Evolutionary conservation across 2,888 invertebrate species (phyloP), one percentile per base, ranked within the genome.

Genomic region (Synanthedon andrenaeformis): DNA sequence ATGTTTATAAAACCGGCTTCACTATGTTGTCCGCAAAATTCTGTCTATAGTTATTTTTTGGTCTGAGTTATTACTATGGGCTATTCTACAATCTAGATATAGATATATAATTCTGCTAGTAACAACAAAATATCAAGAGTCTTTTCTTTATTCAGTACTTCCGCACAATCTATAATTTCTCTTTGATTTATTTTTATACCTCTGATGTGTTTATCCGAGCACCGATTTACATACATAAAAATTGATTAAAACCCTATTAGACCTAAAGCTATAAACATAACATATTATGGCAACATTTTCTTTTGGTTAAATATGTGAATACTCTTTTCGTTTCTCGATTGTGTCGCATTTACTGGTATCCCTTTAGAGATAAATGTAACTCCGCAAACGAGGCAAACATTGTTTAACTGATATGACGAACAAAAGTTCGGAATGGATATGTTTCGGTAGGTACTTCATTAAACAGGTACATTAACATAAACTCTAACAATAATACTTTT

Each of bases 261-360:
- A 68, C 67, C 65, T 78, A 74, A 72, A 67, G 59, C 72, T 75
- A 76, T 56, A 51, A 71, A 73, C 65, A 58, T 73, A 72, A 68
- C 62, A 62, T 78, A 76, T 69, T 82, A 83, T 83, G 82, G 82
- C 82, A 82, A 79, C 82, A 69, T 66, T 75, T 69, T 74, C 63
- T 76, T 81, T 84, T 81, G 80, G 79, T 82, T 78, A 73, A 62
- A 67, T 56, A 74, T 66, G 69, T 66, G 61, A 67, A 67, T 63
- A 64, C 61, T 59, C 61, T 61, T 56, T 57, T 53, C 5, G 51
- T 53, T 54, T 53, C 41, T 51, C 41, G 49, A 48, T 45, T 52
- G 55, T 54, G 54, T 51, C 53, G 51, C 48, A 48, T 48, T 53
- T 56, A 56, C 55, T 53, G 50, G 52, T 53, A 48, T 56, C 56